A percentile compares a stretch with the other conserved stretches of the same genome.
These are phyloP conservation scores for Podabrus alpinus DNA, from an alignment of 2,888 invertebrate species.

Conservation along the genomic window DNA sequence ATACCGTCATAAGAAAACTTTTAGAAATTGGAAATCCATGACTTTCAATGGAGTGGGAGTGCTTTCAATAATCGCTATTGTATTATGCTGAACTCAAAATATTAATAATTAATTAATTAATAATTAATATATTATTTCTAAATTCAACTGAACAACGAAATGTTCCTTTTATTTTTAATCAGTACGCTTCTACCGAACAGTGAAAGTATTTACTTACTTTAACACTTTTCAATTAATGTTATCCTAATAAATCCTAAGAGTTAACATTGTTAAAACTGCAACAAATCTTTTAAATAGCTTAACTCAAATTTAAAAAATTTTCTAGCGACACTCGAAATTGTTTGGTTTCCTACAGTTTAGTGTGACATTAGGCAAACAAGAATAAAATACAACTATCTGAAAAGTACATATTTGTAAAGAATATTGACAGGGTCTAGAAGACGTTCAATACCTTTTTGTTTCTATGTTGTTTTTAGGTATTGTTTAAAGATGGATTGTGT, in stretches of 20 bases:
- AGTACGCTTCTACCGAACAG: background rate
- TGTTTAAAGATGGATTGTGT: constrained; percentile 33
- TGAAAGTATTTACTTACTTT: background rate
- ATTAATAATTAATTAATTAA: no score
- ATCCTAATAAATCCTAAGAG: constrained; percentile 5
- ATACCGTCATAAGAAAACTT: background rate
- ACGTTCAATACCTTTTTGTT: constrained; percentile 45
- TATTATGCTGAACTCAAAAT: no score
- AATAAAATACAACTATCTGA: constrained; percentile 55
- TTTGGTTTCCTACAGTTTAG: constrained; percentile 50
- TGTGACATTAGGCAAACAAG: constrained; percentile 54
- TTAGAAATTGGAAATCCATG: no score
- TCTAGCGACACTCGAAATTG: constrained; percentile 39
- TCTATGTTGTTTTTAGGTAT: constrained; percentile 28
- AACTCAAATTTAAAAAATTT: constrained; percentile 14
- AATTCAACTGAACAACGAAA: no score
- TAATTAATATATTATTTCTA: no score
- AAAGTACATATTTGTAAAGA: constrained; percentile 52
- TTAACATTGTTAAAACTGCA: constrained; percentile 1
- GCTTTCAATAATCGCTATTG: no score
- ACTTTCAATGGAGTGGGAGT: no score
- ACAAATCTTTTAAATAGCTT: constrained; percentile 12
- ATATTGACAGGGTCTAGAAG: constrained; percentile 51
- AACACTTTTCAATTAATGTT: constrained; percentile 12
- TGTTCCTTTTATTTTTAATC: background rate